These are phyloP conservation scores for Cricetomys ansorgei DNA, from an alignment of 2,113 vertebrate species.

Conservation along the genomic window DNA sequence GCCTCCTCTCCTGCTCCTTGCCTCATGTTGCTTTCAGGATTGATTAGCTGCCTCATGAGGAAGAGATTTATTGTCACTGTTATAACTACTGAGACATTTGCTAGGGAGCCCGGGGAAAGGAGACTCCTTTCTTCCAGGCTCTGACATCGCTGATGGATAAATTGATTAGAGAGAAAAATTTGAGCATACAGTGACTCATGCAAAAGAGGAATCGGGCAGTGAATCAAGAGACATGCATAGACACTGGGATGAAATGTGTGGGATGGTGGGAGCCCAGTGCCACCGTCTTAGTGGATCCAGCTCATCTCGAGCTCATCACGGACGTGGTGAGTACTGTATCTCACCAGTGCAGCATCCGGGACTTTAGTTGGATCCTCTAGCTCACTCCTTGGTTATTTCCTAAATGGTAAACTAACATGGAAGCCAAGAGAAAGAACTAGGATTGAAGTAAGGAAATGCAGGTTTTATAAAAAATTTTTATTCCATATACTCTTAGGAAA, in stretches of 20 bases:
- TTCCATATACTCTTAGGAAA: neutral
- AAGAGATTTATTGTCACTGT: neutral
- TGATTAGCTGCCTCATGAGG: neutral
- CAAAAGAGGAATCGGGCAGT: slow-evolving; percentile 9
- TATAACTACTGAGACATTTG: neutral
- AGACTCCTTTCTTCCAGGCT: neutral
- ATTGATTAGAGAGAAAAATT: slow-evolving; percentile 1
- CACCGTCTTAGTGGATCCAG: neutral
- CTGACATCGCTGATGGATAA: slow-evolving; percentile 1
- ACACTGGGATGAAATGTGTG: neutral
- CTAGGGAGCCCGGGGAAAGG: neutral
- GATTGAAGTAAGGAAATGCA: neutral
- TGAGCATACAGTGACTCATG: slow-evolving; percentile 20
- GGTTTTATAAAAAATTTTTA: slow-evolving; percentile 8
- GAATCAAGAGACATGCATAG: neutral
- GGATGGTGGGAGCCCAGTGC: neutral
- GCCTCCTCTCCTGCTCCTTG: neutral
- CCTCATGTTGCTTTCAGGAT: neutral
- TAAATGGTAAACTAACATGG: neutral
- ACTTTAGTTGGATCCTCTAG: neutral
- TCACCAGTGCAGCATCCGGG: neutral
- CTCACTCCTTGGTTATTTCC: neutral
- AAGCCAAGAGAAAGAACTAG: neutral
- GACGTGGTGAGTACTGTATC: neutral
- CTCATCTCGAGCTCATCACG: neutral